phyloP scores from a whole-genome alignment of 1,140 invertebrate species.

The Venturia canescens region DNA sequence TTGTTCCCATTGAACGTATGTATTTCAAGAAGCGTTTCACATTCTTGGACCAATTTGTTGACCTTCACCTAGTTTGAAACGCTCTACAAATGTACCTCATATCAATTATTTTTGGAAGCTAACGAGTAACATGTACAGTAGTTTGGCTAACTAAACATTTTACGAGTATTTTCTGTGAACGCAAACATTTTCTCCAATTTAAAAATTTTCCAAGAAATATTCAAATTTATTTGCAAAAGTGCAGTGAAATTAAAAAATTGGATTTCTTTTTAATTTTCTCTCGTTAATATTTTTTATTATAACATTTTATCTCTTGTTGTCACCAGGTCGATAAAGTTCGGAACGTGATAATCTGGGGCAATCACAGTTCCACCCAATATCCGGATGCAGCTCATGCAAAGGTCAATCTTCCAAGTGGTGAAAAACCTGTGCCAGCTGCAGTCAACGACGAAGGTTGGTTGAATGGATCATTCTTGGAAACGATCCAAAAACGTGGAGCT shows the following conservation, averaged over 20 bases:
- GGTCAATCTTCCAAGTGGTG: conserved; percentile 78
- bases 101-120: too few relatives aligned
- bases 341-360: conserved; percentile 99
- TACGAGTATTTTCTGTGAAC: too few relatives aligned
- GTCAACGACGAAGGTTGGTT: conserved; percentile 91
- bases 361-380: conserved; percentile 99
- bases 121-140: too few relatives aligned
- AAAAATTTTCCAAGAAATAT: not conserved
- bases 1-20: too few relatives aligned
- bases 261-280: too few relatives aligned
- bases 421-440: conserved; percentile 82
- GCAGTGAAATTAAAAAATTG: too few relatives aligned
- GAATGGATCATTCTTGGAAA: conserved; percentile 90
- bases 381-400: conserved; percentile 95
- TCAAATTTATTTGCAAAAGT: not conserved
- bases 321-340: conserved; percentile 84
- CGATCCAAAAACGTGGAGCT: conserved; percentile 97
- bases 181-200: too few relatives aligned
- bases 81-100: too few relatives aligned
- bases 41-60: too few relatives aligned
- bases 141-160: too few relatives aligned
- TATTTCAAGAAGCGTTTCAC: too few relatives aligned
- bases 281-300: conserved; percentile 30
- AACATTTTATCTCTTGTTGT: conserved; percentile 21
- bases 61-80: too few relatives aligned